Conservation (phyloP, 2,888 invertebrate genomes). For the Drosophila putrida region DNA sequence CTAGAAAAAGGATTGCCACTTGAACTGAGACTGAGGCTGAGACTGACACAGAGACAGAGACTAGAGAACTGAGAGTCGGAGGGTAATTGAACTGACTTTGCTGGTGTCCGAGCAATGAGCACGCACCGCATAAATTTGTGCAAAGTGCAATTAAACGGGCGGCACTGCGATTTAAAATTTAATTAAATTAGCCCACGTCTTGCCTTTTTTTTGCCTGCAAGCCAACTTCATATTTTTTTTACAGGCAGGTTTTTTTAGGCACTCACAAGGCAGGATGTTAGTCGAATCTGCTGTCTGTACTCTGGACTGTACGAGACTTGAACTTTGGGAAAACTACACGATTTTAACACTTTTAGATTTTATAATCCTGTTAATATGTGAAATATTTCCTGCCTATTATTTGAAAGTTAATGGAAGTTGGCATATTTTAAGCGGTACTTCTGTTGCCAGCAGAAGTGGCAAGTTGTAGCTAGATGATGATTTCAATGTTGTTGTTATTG, state of each 20-base stretch:
- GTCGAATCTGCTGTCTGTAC: neutral
- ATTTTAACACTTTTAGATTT: neutral
- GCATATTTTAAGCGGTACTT: slow-evolving; percentile 1
- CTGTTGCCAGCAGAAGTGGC: slow-evolving; percentile 2
- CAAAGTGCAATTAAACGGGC: slow-evolving; percentile 52
- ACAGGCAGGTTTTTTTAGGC: neutral
- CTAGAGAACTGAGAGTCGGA: neutral
- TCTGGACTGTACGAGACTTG: too few species aligned
- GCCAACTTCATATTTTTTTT: neutral
- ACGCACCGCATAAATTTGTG: slow-evolving; percentile 64
- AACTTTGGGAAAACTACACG: too few species aligned
- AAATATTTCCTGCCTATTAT: neutral
- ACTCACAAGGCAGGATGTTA: slow-evolving; percentile 1
- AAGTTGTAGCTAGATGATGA: slow-evolving; percentile 32
- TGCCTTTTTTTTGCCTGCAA: slow-evolving; percentile 12
- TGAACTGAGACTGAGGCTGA: neutral
- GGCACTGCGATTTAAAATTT: slow-evolving; percentile 49
- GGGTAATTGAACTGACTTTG: neutral
- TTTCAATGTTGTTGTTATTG: slow-evolving; percentile 38
- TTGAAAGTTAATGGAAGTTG: neutral
- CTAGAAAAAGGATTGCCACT: too few species aligned
- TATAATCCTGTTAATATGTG: neutral
- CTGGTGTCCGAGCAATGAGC: slow-evolving; percentile 54
- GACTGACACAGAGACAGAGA: neutral
- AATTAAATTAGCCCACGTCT: slow-evolving; percentile 47